These are phyloP conservation scores for Pterobdella sp. DNA, from an alignment of 2,888 invertebrate species.

Conservation along the genomic window DNA sequence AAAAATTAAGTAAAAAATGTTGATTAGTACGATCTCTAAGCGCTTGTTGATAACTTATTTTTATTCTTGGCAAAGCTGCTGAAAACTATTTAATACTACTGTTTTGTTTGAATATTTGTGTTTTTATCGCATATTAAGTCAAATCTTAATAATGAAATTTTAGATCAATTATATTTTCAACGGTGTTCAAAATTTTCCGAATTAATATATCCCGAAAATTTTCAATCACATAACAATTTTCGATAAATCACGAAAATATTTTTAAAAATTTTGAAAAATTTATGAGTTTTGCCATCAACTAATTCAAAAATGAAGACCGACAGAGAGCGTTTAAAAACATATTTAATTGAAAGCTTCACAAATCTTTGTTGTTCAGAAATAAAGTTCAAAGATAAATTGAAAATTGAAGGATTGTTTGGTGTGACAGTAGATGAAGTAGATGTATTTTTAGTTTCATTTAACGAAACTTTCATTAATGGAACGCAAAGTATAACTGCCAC, in stretches of 20 bases:
- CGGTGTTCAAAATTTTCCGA: not conserved
- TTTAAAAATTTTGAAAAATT: not conserved
- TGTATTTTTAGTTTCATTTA: constrained; percentile 34
- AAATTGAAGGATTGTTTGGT: constrained; percentile 35
- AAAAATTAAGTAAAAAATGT: not conserved
- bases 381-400: constrained; percentile 32
- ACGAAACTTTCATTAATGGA: constrained; percentile 32
- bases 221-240: not conserved
- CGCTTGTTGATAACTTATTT: constrained; percentile 23
- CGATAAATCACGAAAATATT: not conserved
- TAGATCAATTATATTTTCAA: not conserved
- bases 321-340: constrained; percentile 32
- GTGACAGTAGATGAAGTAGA: constrained; percentile 36
- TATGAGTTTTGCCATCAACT: not conserved
- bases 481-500: constrained; percentile 21
- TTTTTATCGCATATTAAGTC: not conserved
- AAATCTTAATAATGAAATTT: too few species aligned
- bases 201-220: not conserved
- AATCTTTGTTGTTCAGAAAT: constrained; percentile 35
- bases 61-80: constrained; percentile 30
- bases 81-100: constrained; percentile 8
- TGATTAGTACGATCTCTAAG: not conserved
- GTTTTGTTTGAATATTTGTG: constrained; percentile 10
- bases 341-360: constrained; percentile 34
- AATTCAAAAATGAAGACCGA: constrained; percentile 30